phyloP scores from a whole-genome alignment of 1,140 invertebrate species.

The Drosophila orosa region DNA sequence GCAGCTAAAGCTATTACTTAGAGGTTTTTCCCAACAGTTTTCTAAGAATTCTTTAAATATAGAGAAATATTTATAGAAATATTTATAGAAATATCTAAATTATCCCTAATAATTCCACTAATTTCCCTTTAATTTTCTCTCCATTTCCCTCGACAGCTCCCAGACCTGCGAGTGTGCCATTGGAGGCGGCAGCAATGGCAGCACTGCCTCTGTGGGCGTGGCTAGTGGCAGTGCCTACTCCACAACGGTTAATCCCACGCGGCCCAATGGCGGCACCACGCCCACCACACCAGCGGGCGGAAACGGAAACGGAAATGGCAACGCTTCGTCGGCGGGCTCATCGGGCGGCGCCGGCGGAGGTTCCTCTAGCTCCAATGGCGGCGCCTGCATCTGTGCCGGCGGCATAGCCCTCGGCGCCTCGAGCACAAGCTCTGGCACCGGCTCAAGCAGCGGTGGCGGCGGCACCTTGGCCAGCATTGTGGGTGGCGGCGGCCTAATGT shows the following conservation, averaged over 20 bases:
- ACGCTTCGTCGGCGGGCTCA: slow-evolving; percentile 31
- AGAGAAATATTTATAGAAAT: not conserved
- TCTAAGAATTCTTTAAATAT: no score
- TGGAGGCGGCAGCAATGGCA: slow-evolving; percentile 85
- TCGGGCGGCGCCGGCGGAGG: not conserved
- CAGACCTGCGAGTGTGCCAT: slow-evolving; percentile 85
- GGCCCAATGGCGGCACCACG: slow-evolving; percentile 81
- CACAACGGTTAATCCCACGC: slow-evolving; percentile 83
- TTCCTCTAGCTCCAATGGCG: slow-evolving; percentile 29
- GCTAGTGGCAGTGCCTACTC: slow-evolving; percentile 70
- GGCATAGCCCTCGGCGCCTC: slow-evolving; percentile 42
- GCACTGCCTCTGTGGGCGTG: slow-evolving; percentile 68
- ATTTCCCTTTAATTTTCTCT: not conserved
- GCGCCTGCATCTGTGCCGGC: slow-evolving; percentile 52
- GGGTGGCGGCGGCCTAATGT: slow-evolving; percentile 77
- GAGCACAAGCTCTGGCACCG: slow-evolving; percentile 35
- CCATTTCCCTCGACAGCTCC: slow-evolving; percentile 45
- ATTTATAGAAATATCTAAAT: not conserved
- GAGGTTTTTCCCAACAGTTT: not conserved
- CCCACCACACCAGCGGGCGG: slow-evolving; percentile 77
- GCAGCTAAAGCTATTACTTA: not conserved
- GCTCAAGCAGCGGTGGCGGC: slow-evolving; percentile 25
- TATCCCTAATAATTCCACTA: slow-evolving; percentile 22
- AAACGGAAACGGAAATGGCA: slow-evolving; percentile 69
- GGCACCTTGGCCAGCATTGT: slow-evolving; percentile 75